phyloP scores from a whole-genome alignment of 1,140 invertebrate genomes.

The Venustaconcha ellipsiformis region DNA sequence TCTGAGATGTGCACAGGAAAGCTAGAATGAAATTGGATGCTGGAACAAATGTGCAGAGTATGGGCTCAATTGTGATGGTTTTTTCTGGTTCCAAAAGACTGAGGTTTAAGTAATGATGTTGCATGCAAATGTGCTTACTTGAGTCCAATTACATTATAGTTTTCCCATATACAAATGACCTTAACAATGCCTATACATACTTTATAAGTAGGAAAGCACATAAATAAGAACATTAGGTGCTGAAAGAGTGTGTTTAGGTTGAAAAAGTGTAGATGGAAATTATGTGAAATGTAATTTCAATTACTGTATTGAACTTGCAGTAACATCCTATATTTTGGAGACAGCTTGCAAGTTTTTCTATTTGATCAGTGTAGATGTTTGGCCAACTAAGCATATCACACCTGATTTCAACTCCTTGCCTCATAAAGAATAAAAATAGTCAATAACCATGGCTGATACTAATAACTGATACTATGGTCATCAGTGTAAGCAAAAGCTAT shows the following conservation, averaged over 20 bases:
- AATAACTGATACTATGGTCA: too few relatives aligned
- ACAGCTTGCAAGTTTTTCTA: neutral
- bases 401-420: too few relatives aligned
- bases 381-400: too few relatives aligned
- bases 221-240: too few relatives aligned
- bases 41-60: neutral
- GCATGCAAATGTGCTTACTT: neutral
- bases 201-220: neutral
- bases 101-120: neutral
- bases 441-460: too few relatives aligned
- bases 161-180: neutral
- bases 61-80: neutral
- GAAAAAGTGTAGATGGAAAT: too few relatives aligned
- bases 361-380: too few relatives aligned
- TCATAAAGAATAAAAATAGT: too few relatives aligned
- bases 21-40: too few relatives aligned
- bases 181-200: neutral
- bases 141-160: slow-evolving; percentile 1
- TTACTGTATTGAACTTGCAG: neutral
- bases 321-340: neutral
- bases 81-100: slow-evolving; percentile 8
- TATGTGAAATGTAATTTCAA: slow-evolving; percentile 5
- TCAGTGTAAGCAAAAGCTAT: too few relatives aligned
- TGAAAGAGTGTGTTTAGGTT: too few relatives aligned
- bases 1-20: too few relatives aligned